Conservation (phyloP, 2,888 invertebrate genomes). For the Andrena dorsata region DNA sequence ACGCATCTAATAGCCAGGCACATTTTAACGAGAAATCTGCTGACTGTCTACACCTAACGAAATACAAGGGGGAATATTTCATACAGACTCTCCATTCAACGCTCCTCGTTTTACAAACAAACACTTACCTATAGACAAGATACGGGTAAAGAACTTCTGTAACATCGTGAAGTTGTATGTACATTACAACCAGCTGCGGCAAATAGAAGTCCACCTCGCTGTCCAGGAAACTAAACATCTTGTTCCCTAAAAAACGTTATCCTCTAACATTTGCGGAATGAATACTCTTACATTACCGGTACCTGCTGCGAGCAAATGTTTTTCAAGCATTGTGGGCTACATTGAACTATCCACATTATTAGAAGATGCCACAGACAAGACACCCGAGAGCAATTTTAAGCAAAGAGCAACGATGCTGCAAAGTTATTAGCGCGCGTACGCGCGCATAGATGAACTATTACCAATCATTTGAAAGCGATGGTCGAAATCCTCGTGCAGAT, state of each 20-base stretch:
- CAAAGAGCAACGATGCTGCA: not conserved
- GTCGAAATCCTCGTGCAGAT: not conserved
- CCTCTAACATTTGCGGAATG: not conserved
- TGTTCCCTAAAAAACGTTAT: constrained; percentile 89
- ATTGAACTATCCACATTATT: constrained; percentile 43
- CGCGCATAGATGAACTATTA: too few species aligned
- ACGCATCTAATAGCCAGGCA: constrained; percentile 98
- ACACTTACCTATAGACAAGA: constrained; percentile 87
- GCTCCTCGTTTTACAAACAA: not conserved
- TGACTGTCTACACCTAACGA: constrained; percentile 94
- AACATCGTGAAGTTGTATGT: constrained; percentile 98
- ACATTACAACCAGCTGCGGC: constrained; percentile 99
- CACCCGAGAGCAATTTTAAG: too few species aligned
- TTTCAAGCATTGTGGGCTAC: constrained; percentile 31
- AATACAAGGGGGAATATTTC: constrained; percentile 17
- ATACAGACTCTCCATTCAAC: not conserved
- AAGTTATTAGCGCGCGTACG: not conserved
- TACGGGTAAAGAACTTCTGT: constrained; percentile 91
- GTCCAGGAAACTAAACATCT: constrained; percentile 97
- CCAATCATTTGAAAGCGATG: too few species aligned
- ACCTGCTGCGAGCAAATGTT: not conserved
- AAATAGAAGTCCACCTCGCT: constrained; percentile 98
- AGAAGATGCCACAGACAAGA: not conserved
- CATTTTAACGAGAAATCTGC: constrained; percentile 98
- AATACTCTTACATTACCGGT: not conserved